Evolutionary conservation across 2,888 invertebrate genomes (phyloP), one percentile per base, ranked within the genome.

Genomic region (Drosophila neotestacea): DNA sequence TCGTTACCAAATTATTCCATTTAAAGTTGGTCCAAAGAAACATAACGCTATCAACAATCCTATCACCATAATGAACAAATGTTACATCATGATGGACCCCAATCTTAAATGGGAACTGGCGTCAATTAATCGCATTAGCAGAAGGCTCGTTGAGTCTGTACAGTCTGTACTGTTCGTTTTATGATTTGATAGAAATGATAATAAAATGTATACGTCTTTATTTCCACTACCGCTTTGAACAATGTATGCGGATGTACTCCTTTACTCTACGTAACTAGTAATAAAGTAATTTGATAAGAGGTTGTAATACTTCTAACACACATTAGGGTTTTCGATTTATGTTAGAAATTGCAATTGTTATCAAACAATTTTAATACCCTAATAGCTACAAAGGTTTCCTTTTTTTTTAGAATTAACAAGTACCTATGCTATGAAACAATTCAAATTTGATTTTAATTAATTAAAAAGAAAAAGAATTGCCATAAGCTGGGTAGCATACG

Each of bases 41-140:
- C 28, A 38, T 30, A 58, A n/a, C 16, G 30, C 36, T 51, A 42
- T 22, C 11, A 38, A 27, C 13, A 62, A 62, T 9, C 52, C 5
- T 10, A 44, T 61, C 22, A 41, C 42, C 27, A 27, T 34, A 30
- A 34, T 70, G 6, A 6, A 6, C 13, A 39, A 61, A 66, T 62
- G 54, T 58, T 65, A 50, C 52, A 64, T 39, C 44, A 70, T 54
- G 30, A 42, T 52, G 39, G 34, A 22, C 30, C 63, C 47, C 22
- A 44, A 27, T 11, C 44, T 34, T 44, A n/a, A 41, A 13, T 56
- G 30, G 41, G 16, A 60, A 55, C 27, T 64, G 42, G 16, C 46
- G 51, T 64, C 64, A 80, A 83, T 79, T 73, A 59, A 22, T 30
- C 27, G 62, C 62, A 42, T 52, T 50, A 66, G 32, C 59, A 27